A percentile compares a stretch with the other conserved stretches of the same genome.
phyloP scores from a whole-genome alignment of 2,888 invertebrate species.

The Galerucella pusilla region DNA sequence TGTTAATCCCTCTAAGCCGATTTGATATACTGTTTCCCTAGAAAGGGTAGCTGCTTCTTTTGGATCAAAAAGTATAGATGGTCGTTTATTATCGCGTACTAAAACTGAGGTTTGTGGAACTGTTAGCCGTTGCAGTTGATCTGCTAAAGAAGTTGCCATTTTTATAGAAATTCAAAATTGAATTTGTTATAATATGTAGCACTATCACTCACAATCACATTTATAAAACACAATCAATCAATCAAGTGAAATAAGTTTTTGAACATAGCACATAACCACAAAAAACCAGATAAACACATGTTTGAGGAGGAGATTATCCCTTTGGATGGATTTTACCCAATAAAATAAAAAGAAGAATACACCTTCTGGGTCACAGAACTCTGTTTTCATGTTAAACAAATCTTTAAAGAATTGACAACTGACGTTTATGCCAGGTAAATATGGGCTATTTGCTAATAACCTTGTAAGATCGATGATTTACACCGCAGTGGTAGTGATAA shows the following conservation, averaged over 20 bases:
- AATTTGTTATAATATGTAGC: not conserved
- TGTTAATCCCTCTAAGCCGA: slow-evolving; percentile 87
- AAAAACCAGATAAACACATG: not conserved
- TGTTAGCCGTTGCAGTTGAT: slow-evolving; percentile 80
- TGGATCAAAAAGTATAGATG: slow-evolving; percentile 89
- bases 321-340: no score
- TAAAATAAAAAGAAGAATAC: no score
- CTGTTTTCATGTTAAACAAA: no score
- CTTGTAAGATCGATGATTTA: slow-evolving; percentile 11
- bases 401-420: not conserved
- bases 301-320: not conserved
- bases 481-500: not conserved
- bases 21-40: slow-evolving; percentile 84
- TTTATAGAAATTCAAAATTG: not conserved
- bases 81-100: slow-evolving; percentile 74
- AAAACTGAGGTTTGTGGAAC: slow-evolving; percentile 80
- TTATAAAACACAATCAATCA: not conserved
- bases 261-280: not conserved
- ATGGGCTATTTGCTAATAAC: not conserved
- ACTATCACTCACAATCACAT: not conserved
- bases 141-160: slow-evolving; percentile 79
- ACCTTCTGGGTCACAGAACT: not conserved
- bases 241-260: not conserved
- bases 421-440: not conserved
- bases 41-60: slow-evolving; percentile 90